Conservation (phyloP, 2,113 vertebrate species). For the Xyliphius kryptos region DNA sequence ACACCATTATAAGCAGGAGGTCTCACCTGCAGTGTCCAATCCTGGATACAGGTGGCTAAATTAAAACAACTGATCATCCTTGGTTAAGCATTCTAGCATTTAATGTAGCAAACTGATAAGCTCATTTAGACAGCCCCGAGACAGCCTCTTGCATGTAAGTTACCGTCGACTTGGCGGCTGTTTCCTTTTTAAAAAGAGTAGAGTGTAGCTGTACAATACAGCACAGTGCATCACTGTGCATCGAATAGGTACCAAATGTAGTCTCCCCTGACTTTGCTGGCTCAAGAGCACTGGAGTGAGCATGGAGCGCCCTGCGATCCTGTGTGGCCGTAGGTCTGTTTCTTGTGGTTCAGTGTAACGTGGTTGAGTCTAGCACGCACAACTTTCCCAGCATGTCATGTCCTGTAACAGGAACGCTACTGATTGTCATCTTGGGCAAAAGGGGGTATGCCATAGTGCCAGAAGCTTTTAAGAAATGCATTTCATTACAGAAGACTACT, state of each 20-base stretch:
- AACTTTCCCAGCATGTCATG: too few species aligned
- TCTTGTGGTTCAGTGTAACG: too few species aligned
- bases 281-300: too few species aligned
- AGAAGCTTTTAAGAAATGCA: conserved; percentile 51
- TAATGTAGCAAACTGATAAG: conserved; percentile 24
- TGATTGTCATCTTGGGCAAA: conserved; percentile 51
- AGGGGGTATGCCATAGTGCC: conserved; percentile 42
- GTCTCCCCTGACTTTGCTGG: too few species aligned
- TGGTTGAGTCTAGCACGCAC: too few species aligned
- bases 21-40: background rate
- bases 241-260: too few species aligned
- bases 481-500: conserved; percentile 53
- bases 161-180: too few species aligned
- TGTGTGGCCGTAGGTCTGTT: too few species aligned
- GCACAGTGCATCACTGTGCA: too few species aligned
- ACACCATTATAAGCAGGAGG: conserved; percentile 3
- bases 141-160: background rate
- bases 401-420: conserved; percentile 17
- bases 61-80: conserved; percentile 37
- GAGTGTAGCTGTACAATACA: too few species aligned
- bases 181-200: too few species aligned
- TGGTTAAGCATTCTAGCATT: background rate
- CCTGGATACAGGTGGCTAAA: conserved; percentile 38
- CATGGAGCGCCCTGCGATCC: too few species aligned
- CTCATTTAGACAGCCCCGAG: conserved; percentile 7